Evolutionary conservation across 2,888 invertebrate genomes (phyloP).

Genomic region (Ophion ventricosus): DNA sequence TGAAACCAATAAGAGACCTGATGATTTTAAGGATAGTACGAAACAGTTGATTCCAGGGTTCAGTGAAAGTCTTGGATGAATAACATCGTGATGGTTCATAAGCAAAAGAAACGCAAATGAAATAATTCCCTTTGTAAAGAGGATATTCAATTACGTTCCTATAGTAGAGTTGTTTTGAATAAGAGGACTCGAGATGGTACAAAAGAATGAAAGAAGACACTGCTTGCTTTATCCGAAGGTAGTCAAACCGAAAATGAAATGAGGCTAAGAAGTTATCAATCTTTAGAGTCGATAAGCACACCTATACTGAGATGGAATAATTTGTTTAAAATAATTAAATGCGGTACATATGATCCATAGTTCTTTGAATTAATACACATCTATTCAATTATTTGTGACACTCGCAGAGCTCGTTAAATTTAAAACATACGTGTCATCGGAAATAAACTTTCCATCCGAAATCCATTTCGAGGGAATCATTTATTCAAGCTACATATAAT

Average conservation of each 20-base stretch:
- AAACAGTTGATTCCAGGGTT: background rate
- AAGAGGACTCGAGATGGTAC: background rate
- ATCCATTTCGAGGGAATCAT: background rate
- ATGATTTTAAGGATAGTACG: background rate
- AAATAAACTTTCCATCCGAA: background rate
- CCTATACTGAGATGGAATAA: no score
- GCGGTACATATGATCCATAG: background rate
- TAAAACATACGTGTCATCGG: background rate
- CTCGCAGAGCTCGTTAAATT: background rate
- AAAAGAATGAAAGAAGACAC: no score
- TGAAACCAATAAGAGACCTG: conserved; percentile 2
- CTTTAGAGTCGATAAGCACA: no score
- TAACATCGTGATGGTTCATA: background rate
- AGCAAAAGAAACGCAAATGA: background rate
- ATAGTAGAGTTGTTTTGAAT: background rate
- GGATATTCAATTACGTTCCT: background rate
- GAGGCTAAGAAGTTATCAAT: background rate
- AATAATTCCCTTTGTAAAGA: background rate
- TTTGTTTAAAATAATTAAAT: no score
- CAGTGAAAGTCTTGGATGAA: background rate
- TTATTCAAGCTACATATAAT: background rate
- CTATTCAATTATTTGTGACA: no score
- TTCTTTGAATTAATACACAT: background rate
- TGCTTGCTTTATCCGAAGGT: no score
- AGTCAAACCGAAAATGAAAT: background rate